These are phyloP conservation scores for Melipona quadrifasciata DNA, from an alignment of 1,140 invertebrate genomes.

Conservation along the genomic window DNA sequence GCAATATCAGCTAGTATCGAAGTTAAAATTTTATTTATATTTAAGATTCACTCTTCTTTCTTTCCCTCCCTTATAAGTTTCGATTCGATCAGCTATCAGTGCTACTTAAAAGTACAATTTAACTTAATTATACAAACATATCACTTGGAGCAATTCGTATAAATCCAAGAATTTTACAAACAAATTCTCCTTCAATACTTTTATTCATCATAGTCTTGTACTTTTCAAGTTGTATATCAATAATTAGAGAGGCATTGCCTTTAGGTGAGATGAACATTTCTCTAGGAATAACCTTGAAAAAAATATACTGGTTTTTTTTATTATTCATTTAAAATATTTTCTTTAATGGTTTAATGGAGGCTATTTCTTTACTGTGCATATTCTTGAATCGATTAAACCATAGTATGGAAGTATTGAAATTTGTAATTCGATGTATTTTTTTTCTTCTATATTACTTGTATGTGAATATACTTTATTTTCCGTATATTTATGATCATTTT, in stretches of 20 bases:
- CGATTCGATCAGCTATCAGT: no score
- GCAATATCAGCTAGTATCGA: no score
- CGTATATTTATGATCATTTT: neutral
- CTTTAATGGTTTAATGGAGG: neutral
- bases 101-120: no score
- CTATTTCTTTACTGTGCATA: slow-evolving; percentile 50
- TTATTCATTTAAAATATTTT: neutral
- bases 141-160: slow-evolving; percentile 60
- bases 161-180: slow-evolving; percentile 58
- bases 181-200: slow-evolving; percentile 25
- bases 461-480: neutral
- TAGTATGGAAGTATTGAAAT: slow-evolving; percentile 57
- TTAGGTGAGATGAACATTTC: slow-evolving; percentile 64
- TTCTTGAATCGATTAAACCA: slow-evolving; percentile 31
- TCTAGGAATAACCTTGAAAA: slow-evolving; percentile 54
- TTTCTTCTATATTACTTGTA: neutral
- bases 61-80: no score
- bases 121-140: slow-evolving; percentile 49
- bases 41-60: no score
- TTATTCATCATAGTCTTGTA: neutral
- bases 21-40: no score
- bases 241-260: slow-evolving; percentile 34
- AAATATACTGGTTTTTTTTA: neutral
- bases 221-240: slow-evolving; percentile 50
- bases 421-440: slow-evolving; percentile 30